Evolutionary conservation across 1,140 invertebrate genomes (phyloP).

Genomic region (Sinella curviseta): DNA sequence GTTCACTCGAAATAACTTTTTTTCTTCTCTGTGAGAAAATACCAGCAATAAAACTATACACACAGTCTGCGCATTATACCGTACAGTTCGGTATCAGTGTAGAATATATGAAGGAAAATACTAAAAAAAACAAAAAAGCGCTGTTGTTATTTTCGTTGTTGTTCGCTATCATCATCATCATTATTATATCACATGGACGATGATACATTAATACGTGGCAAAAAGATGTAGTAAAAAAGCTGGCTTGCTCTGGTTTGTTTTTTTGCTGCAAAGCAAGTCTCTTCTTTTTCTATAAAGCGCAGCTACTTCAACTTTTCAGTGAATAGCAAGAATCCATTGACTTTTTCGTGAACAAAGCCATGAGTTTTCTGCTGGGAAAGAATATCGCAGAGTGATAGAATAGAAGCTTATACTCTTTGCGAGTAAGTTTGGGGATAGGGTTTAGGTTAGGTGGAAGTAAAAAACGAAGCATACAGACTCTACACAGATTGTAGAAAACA

Average conservation of each 20-base stretch:
- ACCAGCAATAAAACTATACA: no score
- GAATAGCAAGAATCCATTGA: neutral
- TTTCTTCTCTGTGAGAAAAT: no score
- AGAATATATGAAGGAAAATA: neutral
- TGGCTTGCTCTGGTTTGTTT: neutral
- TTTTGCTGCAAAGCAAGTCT: neutral
- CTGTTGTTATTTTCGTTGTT: neutral
- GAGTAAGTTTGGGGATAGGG: no score
- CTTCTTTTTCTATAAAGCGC: neutral
- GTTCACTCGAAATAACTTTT: neutral
- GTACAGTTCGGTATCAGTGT: neutral
- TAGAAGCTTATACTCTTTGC: no score
- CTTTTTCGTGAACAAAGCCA: neutral
- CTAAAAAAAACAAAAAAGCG: neutral
- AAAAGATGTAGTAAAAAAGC: neutral
- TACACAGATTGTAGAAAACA: no score
- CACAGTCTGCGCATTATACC: neutral
- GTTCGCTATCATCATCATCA: neutral
- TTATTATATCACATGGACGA: neutral
- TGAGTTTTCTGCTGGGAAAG: neutral
- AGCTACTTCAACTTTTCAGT: neutral
- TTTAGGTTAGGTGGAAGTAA: no score
- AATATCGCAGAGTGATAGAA: no score
- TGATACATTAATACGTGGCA: constrained; percentile 16
- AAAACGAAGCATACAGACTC: no score